These are phyloP conservation scores for Acholoe squamosa DNA, from an alignment of 2,888 invertebrate species.

Conservation along the genomic window DNA sequence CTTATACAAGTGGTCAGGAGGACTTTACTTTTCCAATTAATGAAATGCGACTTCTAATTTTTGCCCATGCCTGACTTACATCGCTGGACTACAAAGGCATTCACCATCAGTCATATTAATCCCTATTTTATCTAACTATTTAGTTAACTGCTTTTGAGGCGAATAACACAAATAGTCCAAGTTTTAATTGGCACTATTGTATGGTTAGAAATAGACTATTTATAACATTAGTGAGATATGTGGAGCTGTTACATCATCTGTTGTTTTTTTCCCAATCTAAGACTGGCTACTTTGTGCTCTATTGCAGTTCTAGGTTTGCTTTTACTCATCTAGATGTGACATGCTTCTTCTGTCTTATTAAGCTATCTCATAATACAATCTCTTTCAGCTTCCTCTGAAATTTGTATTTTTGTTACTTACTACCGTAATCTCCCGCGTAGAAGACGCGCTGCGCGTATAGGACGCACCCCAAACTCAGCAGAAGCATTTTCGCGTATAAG, in stretches of 20 bases:
- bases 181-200: neutral
- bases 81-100: too few relatives aligned
- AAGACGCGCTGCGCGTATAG: too few relatives aligned
- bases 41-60: too few relatives aligned
- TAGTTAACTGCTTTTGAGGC: neutral
- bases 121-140: neutral
- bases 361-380: neutral
- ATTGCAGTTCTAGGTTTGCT: constrained; percentile 62
- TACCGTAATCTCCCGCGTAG: too few relatives aligned
- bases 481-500: too few relatives aligned
- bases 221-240: neutral
- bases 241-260: constrained; percentile 18
- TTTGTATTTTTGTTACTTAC: neutral
- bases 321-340: constrained; percentile 61
- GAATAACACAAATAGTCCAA: constrained; percentile 1
- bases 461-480: too few relatives aligned
- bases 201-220: neutral
- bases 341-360: neutral
- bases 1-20: too few relatives aligned
- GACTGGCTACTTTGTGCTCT: constrained; percentile 33
- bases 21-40: too few relatives aligned
- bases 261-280: constrained; percentile 39
- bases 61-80: too few relatives aligned
- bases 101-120: too few relatives aligned
- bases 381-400: constrained; percentile 16